Percentiles rank a stretch among this genome's conserved stretches.
phyloP scores from a whole-genome alignment of 2,888 invertebrate species.

The Callyntrura guangdongensis region DNA sequence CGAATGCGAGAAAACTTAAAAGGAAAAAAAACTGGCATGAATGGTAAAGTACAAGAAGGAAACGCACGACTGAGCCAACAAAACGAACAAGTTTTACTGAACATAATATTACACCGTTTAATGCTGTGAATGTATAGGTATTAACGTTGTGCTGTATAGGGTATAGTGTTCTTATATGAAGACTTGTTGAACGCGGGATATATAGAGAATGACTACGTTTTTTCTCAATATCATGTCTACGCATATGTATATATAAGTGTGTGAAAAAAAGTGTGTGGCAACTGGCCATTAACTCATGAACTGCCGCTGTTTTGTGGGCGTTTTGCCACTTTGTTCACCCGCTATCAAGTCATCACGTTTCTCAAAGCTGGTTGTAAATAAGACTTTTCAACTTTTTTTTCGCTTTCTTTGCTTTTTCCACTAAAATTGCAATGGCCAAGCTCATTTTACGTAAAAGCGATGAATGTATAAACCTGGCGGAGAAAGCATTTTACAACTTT shows the following conservation, averaged over 20 bases:
- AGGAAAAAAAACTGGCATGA: conserved; percentile 37
- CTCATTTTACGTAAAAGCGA: not conserved
- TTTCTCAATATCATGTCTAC: conserved; percentile 3
- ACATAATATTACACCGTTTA: not conserved
- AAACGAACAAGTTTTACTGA: conserved; percentile 60
- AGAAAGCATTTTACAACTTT: conserved; percentile 33
- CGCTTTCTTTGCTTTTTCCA: conserved; percentile 9
- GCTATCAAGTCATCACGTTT: conserved; percentile 78
- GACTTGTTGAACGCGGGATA: conserved; percentile 31
- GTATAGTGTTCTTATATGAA: not conserved
- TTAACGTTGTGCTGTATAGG: not conserved
- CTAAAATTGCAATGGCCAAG: not conserved
- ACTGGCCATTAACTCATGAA: conserved; percentile 77
- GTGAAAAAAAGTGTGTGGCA: conserved; percentile 73
- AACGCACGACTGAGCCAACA: conserved; percentile 77
- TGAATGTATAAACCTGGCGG: not conserved
- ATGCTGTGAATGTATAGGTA: conserved; percentile 6
- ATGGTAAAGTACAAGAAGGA: conserved; percentile 74
- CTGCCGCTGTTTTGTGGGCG: conserved; percentile 77
- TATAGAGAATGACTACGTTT: conserved; percentile 1
- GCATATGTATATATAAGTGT: conserved; percentile 30
- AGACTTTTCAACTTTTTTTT: conserved; percentile 4
- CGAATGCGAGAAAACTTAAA: conserved; percentile 53
- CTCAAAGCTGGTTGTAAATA: conserved; percentile 49
- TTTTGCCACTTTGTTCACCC: conserved; percentile 74